Evolutionary conservation across 2,888 invertebrate species (phyloP).

Genomic region (Aquatica leii): DNA sequence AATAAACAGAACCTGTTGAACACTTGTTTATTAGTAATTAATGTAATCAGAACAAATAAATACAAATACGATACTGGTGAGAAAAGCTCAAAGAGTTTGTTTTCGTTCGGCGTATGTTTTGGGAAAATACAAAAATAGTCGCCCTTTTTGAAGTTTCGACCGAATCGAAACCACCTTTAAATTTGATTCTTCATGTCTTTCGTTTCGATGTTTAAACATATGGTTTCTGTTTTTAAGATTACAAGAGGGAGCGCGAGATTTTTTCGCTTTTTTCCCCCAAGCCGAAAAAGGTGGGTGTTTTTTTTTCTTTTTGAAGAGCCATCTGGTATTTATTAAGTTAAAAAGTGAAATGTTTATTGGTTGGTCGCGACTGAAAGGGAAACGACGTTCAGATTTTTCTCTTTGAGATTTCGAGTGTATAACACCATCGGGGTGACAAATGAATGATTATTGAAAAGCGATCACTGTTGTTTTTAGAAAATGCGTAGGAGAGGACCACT

Average conservation of each 20-base stretch:
- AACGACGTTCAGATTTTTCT: conserved; percentile 23
- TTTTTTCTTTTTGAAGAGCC: conserved; percentile 40
- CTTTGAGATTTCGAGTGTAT: conserved; percentile 7
- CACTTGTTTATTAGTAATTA: conserved; percentile 18
- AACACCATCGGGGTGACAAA: conserved; percentile 32
- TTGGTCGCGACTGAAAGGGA: not conserved
- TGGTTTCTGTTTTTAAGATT: conserved; percentile 39
- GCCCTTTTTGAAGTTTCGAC: too few relatives aligned
- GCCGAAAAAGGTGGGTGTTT: not conserved
- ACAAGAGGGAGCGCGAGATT: conserved; percentile 41
- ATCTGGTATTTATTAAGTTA: conserved; percentile 51
- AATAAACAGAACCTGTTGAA: conserved; percentile 32
- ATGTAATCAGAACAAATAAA: conserved; percentile 20
- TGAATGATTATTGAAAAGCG: conserved; percentile 33
- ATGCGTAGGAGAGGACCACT: conserved; percentile 35
- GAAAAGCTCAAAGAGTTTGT: conserved; percentile 24
- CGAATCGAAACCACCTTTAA: not conserved
- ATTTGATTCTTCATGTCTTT: not conserved
- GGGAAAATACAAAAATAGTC: too few relatives aligned
- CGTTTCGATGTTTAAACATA: conserved; percentile 35
- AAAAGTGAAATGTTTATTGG: conserved; percentile 49
- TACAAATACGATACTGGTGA: conserved; percentile 30
- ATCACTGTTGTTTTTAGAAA: conserved; percentile 19
- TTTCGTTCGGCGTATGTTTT: conserved; percentile 20
- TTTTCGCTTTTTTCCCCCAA: conserved; percentile 25